These are phyloP conservation scores for Epizoanthus ramosus DNA, from an alignment of 92 coral and sea anemone species.

Conservation along the genomic window DNA sequence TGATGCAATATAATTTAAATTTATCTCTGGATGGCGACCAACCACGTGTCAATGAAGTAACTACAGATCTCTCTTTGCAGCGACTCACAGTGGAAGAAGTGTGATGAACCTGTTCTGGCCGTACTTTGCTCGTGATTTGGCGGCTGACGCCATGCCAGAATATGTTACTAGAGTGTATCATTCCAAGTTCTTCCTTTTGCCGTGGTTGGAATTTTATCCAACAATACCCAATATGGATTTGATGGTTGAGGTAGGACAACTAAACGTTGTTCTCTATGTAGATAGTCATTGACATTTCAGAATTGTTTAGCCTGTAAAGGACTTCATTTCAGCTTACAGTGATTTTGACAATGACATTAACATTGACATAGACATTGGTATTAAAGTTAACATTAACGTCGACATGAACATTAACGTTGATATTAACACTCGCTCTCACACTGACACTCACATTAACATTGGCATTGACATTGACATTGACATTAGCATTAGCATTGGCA, in stretches of 20 bases:
- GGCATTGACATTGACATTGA: no score
- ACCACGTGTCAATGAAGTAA: not conserved
- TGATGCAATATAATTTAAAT: not conserved
- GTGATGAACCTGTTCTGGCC: constrained; percentile 91
- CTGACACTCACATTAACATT: no score
- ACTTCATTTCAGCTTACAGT: no score
- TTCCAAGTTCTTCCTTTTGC: constrained; percentile 85
- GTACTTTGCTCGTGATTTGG: constrained; percentile 75
- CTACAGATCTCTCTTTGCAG: constrained; percentile 21
- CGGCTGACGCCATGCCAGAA: constrained; percentile 74
- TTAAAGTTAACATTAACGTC: no score
- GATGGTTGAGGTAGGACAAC: constrained; percentile 77
- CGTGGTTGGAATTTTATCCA: constrained; percentile 87
- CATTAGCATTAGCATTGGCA: no score
- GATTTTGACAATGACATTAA: no score
- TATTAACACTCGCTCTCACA: no score
- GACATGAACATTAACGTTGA: no score
- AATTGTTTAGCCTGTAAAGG: no score
- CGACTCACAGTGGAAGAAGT: constrained; percentile 72
- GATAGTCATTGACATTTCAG: no score
- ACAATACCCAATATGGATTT: constrained; percentile 81
- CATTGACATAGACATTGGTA: no score
- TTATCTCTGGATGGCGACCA: not conserved
- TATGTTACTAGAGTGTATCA: constrained; percentile 87
- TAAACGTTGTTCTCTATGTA: not conserved